phyloP scores from a whole-genome alignment of 1,140 invertebrate species.

The Camponotus floridanus region DNA sequence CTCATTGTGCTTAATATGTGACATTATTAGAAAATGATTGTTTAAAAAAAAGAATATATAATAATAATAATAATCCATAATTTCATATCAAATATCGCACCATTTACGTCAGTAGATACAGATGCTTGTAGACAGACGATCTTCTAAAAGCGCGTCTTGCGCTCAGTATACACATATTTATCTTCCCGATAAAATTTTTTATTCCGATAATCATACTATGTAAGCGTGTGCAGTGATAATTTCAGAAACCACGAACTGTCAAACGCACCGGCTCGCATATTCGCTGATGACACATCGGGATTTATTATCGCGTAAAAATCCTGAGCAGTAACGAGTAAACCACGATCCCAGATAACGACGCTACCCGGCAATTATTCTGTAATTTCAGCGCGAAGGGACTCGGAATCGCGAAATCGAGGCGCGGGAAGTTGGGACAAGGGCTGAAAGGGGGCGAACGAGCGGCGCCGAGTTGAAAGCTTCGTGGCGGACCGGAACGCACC shows the following conservation, averaged over 20 bases:
- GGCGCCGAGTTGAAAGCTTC: neutral
- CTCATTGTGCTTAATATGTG: neutral
- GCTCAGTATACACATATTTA: neutral
- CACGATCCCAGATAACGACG: conserved; percentile 41
- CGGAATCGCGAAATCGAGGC: conserved; percentile 1
- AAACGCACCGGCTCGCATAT: conserved; percentile 6
- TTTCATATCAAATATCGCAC: neutral
- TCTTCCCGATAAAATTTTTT: conserved; percentile 47
- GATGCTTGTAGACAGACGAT: neutral
- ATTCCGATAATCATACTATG: neutral
- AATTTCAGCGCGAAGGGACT: conserved; percentile 47
- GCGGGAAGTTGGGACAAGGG: neutral
- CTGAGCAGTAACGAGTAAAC: conserved; percentile 27
- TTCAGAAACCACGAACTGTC: neutral
- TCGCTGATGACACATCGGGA: neutral
- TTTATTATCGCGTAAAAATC: conserved; percentile 57
- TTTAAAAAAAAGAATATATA: neutral
- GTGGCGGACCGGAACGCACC: neutral
- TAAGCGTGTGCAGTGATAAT: conserved; percentile 29
- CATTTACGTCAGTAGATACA: neutral
- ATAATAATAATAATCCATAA: neutral
- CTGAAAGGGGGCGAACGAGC: conserved; percentile 5
- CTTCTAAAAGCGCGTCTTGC: neutral
- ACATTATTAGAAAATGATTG: neutral
- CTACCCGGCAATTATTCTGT: conserved; percentile 39